These are phyloP conservation scores for Buceros bicornis DNA, from an alignment of 2,797 vertebrate species.

Conservation along the genomic window DNA sequence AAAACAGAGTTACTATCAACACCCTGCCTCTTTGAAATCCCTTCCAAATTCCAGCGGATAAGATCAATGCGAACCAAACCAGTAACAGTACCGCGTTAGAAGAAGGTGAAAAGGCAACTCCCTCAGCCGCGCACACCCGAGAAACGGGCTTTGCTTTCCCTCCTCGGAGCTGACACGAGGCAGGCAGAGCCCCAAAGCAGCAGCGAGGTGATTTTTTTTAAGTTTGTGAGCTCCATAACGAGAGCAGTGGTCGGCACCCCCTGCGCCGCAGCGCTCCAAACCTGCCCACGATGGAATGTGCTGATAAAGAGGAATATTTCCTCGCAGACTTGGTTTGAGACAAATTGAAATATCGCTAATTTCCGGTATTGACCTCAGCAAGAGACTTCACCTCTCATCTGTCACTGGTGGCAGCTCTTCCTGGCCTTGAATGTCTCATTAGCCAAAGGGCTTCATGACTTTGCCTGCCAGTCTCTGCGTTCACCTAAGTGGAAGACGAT, in stretches of 20 bases:
- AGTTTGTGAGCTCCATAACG: background rate
- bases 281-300: slow-evolving; percentile 34
- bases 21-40: slow-evolving; percentile 58
- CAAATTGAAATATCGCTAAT: slow-evolving; percentile 32
- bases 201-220: background rate
- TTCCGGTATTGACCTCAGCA: slow-evolving; percentile 6
- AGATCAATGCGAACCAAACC: slow-evolving; percentile 50
- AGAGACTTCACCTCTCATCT: background rate
- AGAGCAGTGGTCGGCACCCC: background rate
- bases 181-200: background rate
- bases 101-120: slow-evolving; percentile 68
- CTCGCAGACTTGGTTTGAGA: background rate
- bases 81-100: slow-evolving; percentile 46
- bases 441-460: rapidly evolving
- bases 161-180: background rate
- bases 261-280: slow-evolving; percentile 2
- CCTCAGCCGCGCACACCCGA: slow-evolving; percentile 15
- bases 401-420: background rate
- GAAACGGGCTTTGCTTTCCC: background rate
- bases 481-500: background rate
- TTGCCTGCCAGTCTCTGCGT: background rate
- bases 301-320: slow-evolving; percentile 54
- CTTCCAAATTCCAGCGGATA: slow-evolving; percentile 64
- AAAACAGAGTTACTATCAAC: slow-evolving; percentile 50
- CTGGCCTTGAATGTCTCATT: background rate